Evolutionary conservation across 2,888 invertebrate species (phyloP).

Genomic region (Acanthosepion pharaonis): DNA sequence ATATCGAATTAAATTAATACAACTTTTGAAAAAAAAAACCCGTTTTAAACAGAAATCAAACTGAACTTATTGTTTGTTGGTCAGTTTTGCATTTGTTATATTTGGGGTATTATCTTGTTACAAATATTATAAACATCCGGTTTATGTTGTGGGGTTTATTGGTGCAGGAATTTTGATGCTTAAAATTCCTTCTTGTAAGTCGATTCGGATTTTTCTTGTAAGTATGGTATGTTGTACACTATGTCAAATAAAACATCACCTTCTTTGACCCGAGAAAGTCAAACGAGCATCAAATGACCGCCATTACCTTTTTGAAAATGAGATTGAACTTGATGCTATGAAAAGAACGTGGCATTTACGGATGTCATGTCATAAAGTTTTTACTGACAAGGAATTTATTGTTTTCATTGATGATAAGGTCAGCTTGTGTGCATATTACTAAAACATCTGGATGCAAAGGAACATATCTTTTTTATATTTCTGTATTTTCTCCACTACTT

Average conservation of each 20-base stretch:
- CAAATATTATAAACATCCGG: neutral
- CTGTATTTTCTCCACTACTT: neutral
- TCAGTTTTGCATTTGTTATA: neutral
- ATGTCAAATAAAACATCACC: neutral
- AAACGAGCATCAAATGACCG: neutral
- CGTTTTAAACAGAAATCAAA: neutral
- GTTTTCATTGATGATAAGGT: neutral
- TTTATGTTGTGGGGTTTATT: neutral
- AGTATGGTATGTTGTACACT: neutral
- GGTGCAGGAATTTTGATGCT: neutral
- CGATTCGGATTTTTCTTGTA: too few relatives aligned
- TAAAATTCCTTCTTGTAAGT: neutral
- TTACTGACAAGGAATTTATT: neutral
- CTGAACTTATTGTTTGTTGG: neutral
- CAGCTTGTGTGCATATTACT: neutral
- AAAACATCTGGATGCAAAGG: neutral
- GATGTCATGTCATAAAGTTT: neutral
- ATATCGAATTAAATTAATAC: too few relatives aligned
- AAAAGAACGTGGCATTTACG: neutral
- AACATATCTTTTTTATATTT: neutral
- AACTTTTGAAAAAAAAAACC: too few relatives aligned
- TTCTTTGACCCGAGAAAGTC: neutral
- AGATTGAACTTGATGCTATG: neutral
- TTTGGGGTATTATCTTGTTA: neutral
- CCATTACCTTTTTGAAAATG: neutral